Conservation (phyloP, 2,797 vertebrate species). For the Carduelis carduelis region DNA sequence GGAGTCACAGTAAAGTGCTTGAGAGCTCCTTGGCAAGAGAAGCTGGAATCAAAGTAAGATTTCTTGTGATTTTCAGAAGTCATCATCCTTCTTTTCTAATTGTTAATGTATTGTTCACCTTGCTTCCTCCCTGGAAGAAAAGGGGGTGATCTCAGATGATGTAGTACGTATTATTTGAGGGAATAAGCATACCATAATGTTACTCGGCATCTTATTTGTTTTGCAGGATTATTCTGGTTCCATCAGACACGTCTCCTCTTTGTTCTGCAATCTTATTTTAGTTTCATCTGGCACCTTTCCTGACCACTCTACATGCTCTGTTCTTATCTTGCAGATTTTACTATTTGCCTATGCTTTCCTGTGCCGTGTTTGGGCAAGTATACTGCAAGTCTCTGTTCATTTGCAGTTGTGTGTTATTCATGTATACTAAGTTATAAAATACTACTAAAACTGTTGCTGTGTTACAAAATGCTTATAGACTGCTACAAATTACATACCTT, state of each 20-base stretch:
- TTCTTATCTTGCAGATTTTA: background rate
- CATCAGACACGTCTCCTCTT: background rate
- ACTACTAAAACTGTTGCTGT: background rate
- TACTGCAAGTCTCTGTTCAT: background rate
- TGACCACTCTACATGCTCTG: background rate
- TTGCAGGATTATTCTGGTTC: background rate
- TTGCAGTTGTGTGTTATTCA: background rate
- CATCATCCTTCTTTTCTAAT: background rate
- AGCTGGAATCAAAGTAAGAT: background rate
- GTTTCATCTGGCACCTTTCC: background rate
- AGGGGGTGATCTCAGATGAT: background rate
- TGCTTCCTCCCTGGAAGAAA: background rate
- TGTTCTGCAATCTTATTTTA: background rate
- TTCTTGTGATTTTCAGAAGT: background rate
- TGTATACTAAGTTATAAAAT: background rate
- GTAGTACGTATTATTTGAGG: background rate
- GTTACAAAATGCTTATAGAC: background rate
- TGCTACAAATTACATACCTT: background rate
- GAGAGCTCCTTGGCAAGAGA: background rate
- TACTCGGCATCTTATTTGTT: background rate
- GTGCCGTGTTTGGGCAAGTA: background rate
- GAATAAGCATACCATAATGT: accelerated
- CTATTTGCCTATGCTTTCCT: background rate
- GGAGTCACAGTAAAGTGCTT: background rate
- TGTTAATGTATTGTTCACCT: background rate